Base-by-base conservation (phyloP, 2,113 vertebrate genomes). In the Nanorana parkeri region DNA sequence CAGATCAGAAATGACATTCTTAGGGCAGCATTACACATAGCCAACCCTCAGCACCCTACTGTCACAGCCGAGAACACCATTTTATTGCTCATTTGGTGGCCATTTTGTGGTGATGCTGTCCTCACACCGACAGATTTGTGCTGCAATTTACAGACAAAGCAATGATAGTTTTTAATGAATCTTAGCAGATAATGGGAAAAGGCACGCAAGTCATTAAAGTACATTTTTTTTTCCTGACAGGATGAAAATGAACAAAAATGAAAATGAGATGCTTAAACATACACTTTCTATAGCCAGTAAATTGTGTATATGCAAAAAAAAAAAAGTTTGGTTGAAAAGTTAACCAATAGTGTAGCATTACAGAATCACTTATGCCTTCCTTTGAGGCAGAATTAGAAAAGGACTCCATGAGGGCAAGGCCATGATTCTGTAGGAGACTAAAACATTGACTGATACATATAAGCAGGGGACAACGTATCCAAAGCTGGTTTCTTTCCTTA, bases 1-100 rank as follows among this genome's bases (percentile, higher is more conserved):
- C 71, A 68, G 72, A 68, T 64, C 28, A 36, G 47, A 56, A 58
- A 32, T 56, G 66, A 71, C 54, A 80, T 71, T 71, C 67, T 60
- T 19, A 41, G 65, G 76, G 76, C n/a, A 29, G 54, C 41, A 6
- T 24, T 51, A 24, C 10, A 24, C 54, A 41, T 61, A 16, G 56
- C 65, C 21, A 36, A 36, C 68, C 51, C 67, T 58, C 78, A 69
- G 66, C 66, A 61, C 61, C 20, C 56, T 20, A 52, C 47, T 66
- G 61, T 75, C 47, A 28, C 24, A 52, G 51, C 64, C 56, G 47
- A 78, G 64, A 52, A 81, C 79, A 73, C 67, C 32, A 71, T 72
- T 63, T 81, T 81, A 81, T 81, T 81, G 80, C 80, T 81, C 60
- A 75, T 68, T 32, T 79, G 56, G 76, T 26, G 47, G 64, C 68